These are phyloP conservation scores for Centruroides sculpturatus DNA, from an alignment of 1,140 invertebrate species.

Conservation along the genomic window DNA sequence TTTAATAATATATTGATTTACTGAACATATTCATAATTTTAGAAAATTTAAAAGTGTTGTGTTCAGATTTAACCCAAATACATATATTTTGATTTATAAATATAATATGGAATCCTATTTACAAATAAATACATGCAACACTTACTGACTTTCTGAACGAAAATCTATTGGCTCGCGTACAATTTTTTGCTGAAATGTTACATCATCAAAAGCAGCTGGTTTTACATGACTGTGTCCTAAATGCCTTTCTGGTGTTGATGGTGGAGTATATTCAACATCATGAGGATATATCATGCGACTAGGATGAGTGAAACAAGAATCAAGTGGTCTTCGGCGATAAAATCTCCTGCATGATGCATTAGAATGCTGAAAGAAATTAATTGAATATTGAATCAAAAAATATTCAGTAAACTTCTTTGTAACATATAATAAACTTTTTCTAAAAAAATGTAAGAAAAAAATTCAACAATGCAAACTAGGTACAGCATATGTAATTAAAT, in stretches of 20 bases:
- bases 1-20: no score
- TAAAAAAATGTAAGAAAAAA: no score
- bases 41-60: no score
- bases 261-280: slow-evolving; percentile 51
- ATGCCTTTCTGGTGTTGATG: slow-evolving; percentile 41
- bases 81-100: no score
- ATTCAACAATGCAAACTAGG: no score
- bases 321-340: slow-evolving; percentile 61
- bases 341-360: slow-evolving; percentile 76
- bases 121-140: slow-evolving; percentile 17
- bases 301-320: slow-evolving; percentile 71
- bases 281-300: slow-evolving; percentile 88
- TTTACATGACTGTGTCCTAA: slow-evolving; percentile 3
- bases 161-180: slow-evolving; percentile 14
- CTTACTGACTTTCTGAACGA: slow-evolving; percentile 75
- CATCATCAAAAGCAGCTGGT: slow-evolving; percentile 10
- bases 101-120: no score
- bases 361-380: slow-evolving; percentile 38
- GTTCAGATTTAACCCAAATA: no score
- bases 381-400: not conserved
- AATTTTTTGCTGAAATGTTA: slow-evolving; percentile 10
- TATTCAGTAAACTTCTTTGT: not conserved
- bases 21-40: no score
- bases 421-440: not conserved
- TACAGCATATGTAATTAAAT: no score